Conservation (phyloP, 2,797 vertebrate species). For the Chiroxiphia lanceolata region DNA sequence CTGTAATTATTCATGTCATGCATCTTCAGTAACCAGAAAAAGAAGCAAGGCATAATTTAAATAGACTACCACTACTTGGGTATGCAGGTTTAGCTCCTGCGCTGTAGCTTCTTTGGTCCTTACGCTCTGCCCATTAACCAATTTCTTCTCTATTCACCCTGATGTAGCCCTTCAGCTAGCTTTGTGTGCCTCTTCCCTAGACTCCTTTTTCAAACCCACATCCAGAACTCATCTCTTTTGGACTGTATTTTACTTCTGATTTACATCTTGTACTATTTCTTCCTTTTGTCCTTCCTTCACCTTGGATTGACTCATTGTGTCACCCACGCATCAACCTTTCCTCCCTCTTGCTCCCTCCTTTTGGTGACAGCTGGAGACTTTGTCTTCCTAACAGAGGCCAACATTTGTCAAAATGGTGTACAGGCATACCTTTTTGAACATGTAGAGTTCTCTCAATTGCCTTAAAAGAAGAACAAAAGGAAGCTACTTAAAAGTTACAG, state of each 20-base stretch:
- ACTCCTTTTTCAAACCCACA: background rate
- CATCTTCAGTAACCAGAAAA: background rate
- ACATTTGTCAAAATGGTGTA: background rate
- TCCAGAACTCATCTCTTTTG: background rate
- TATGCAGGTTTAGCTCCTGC: background rate
- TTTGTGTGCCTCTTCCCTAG: background rate
- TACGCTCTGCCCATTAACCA: background rate
- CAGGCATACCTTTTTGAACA: background rate
- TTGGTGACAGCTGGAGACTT: background rate
- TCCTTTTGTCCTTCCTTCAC: background rate
- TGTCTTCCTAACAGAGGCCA: background rate
- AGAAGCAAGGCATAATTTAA: background rate
- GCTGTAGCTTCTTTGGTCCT: fast-evolving
- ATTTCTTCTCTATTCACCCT: background rate
- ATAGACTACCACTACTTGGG: background rate
- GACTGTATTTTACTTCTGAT: background rate
- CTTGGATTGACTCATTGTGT: background rate
- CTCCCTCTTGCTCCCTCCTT: background rate
- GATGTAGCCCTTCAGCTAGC: background rate
- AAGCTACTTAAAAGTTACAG: constrained; percentile 27
- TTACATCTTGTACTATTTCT: background rate
- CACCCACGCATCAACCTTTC: background rate
- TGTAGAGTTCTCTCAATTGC: background rate
- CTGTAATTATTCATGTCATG: background rate
- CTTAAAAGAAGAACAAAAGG: constrained; percentile 22